Evolutionary conservation across 2,113 vertebrate species (phyloP).

Genomic region (Delphinapterus leucas): DNA sequence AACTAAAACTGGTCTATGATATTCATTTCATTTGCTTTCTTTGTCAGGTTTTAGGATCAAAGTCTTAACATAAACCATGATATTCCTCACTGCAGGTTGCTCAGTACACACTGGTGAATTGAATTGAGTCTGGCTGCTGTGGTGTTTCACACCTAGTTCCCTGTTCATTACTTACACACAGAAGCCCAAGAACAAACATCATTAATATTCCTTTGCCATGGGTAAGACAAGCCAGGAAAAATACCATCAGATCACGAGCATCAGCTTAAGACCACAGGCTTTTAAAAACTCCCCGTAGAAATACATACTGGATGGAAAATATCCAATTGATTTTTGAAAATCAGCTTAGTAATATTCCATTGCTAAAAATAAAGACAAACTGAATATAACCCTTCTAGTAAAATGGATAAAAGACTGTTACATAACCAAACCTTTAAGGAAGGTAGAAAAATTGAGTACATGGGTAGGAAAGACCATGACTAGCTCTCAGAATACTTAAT

Average conservation of each 20-base stretch:
- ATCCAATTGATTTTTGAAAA: not conserved
- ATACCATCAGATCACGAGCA: not conserved
- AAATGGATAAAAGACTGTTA: not conserved
- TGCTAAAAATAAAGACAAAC: conserved; percentile 18
- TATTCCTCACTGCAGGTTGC: not conserved
- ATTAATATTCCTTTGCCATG: not conserved
- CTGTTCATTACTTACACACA: not conserved
- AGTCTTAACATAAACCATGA: not conserved
- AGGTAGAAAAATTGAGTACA: not conserved
- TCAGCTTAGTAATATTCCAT: not conserved
- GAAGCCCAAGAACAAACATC: not conserved
- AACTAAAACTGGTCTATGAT: not conserved
- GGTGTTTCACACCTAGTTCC: not conserved
- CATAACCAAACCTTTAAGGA: conserved; percentile 7
- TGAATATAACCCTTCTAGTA: not conserved
- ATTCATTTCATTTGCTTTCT: not conserved
- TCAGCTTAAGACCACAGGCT: not conserved
- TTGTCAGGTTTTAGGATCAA: not conserved
- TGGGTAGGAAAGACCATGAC: not conserved
- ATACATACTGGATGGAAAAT: not conserved
- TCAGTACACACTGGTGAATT: not conserved
- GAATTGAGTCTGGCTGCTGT: not conserved
- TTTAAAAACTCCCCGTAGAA: not conserved
- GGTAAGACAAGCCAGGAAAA: not conserved
- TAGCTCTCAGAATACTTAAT: not conserved